Conservation (phyloP, 2,888 invertebrate genomes). For the Oscheius sp. region DNA sequence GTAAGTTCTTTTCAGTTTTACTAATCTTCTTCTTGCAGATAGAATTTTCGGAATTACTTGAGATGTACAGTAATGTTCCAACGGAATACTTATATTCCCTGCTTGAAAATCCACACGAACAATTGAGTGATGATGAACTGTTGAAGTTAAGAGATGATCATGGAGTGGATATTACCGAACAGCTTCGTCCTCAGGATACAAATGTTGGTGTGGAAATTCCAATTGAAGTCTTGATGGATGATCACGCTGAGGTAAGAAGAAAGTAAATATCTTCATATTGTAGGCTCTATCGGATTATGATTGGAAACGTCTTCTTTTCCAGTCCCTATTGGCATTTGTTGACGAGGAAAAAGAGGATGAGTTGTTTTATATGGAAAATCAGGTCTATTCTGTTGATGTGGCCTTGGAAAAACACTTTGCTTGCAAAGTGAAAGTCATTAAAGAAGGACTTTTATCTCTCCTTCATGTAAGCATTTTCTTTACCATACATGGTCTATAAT, state of each 20-base stretch:
- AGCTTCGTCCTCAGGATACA: not conserved
- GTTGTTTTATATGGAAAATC: slow-evolving; percentile 4
- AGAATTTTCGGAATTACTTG: not conserved
- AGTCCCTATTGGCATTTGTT: not conserved
- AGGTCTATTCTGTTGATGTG: not conserved
- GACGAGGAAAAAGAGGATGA: slow-evolving; percentile 18
- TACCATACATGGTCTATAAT: not conserved
- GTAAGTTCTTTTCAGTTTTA: not conserved
- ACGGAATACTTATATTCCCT: not conserved
- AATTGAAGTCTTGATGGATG: not conserved
- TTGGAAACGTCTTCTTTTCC: slow-evolving; percentile 3
- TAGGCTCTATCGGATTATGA: not conserved
- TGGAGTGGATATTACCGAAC: slow-evolving; percentile 7
- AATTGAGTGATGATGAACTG: slow-evolving; percentile 1
- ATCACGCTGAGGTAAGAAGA: not conserved
- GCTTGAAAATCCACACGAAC: not conserved
- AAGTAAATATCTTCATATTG: too few relatives aligned
- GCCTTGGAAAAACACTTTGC: slow-evolving; percentile 14
- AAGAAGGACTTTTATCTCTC: not conserved
- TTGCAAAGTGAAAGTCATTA: slow-evolving; percentile 11
- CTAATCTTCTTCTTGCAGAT: not conserved
- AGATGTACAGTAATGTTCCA: not conserved
- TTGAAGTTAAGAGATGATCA: not conserved
- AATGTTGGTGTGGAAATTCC: slow-evolving; percentile 4
- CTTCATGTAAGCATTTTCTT: slow-evolving; percentile 18